A percentile compares a stretch with the other conserved stretches of the same genome.
Conservation (phyloP, 2,888 invertebrate species). For the Callosobruchus maculatus region DNA sequence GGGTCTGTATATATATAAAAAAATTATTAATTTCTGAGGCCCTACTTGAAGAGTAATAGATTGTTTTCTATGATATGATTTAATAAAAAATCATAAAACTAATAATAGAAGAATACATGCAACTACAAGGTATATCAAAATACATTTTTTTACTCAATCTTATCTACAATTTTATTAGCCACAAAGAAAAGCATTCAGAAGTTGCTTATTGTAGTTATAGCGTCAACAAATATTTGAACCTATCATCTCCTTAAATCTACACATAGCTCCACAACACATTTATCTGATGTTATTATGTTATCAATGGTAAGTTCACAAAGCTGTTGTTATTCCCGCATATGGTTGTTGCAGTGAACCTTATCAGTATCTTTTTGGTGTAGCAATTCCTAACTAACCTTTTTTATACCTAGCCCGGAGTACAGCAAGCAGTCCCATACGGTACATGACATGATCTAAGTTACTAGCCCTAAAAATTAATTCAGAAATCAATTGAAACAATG, state of each 20-base stretch:
- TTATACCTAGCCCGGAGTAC: constrained; percentile 80
- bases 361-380: background rate
- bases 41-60: too few species aligned
- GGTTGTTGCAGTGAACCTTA: background rate
- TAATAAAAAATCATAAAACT: too few species aligned
- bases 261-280: background rate
- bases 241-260: background rate
- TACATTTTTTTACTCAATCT: background rate
- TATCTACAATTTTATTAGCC: background rate
- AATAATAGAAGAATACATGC: background rate
- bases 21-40: too few species aligned
- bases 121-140: background rate
- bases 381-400: constrained; percentile 57
- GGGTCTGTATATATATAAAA: too few species aligned
- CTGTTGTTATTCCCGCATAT: background rate
- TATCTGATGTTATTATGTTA: background rate
- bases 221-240: background rate
- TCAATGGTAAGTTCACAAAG: background rate
- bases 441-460: constrained; percentile 85
- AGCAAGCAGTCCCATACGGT: constrained; percentile 90
- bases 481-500: constrained; percentile 11
- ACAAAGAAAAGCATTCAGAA: too few species aligned
- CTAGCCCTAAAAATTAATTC: constrained; percentile 64
- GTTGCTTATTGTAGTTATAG: background rate
- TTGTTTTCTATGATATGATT: too few species aligned